These are phyloP conservation scores for Rousettus leschenaultii DNA, from an alignment of 2,113 vertebrate genomes.

Conservation along the genomic window DNA sequence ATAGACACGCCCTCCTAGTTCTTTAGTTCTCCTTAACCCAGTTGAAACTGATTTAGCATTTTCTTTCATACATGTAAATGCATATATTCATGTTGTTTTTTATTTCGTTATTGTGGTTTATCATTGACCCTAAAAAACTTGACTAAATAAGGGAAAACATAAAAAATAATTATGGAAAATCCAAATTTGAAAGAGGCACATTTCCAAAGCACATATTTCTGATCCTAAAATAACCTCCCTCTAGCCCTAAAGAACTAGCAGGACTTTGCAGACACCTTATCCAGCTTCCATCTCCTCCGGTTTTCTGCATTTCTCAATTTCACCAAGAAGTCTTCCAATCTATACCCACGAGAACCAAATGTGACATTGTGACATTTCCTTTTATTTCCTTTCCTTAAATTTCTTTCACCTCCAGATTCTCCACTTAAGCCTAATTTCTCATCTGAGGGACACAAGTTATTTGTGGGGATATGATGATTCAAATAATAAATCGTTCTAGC, in stretches of 20 bases:
- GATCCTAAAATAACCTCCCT: conserved; percentile 53
- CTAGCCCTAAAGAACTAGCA: background rate
- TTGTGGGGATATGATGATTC: background rate
- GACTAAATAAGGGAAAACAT: conserved; percentile 38
- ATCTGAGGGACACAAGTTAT: background rate
- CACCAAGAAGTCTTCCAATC: background rate
- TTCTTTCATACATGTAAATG: background rate
- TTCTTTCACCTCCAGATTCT: background rate
- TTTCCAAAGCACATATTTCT: conserved; percentile 59
- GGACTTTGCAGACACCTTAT: conserved; percentile 8
- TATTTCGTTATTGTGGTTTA: background rate
- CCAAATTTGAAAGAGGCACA: conserved; percentile 18
- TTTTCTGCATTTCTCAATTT: background rate
- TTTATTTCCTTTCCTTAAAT: background rate
- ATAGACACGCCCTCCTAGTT: background rate
- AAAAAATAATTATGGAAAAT: conserved; percentile 47
- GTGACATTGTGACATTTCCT: background rate
- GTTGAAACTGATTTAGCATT: conserved; percentile 14
- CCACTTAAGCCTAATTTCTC: background rate
- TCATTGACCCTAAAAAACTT: background rate
- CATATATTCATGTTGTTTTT: background rate
- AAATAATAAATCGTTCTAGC: background rate
- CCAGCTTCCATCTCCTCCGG: background rate
- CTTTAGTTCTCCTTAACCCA: background rate
- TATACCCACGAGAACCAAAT: background rate